These are phyloP conservation scores for Holothuria scabra DNA, from an alignment of 53 echinoderm and acorn worm species.

Conservation along the genomic window DNA sequence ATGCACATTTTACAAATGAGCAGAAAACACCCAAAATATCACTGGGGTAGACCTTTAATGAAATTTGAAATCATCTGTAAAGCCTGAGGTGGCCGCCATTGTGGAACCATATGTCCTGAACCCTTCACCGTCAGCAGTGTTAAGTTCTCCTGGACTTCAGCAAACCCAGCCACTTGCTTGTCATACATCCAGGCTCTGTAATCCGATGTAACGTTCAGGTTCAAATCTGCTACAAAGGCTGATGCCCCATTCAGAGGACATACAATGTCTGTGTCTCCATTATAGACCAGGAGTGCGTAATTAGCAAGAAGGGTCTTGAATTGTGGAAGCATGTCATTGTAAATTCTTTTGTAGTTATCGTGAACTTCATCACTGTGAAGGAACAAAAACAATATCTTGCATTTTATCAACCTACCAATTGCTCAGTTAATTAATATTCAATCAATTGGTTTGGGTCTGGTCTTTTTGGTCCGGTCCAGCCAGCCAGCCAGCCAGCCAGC, in stretches of 20 bases:
- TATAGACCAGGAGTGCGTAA: conserved; percentile 77
- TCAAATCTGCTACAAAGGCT: conserved; percentile 74
- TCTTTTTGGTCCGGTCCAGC: no score
- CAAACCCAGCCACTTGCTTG: conserved; percentile 90
- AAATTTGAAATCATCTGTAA: conserved; percentile 91
- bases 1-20: no score
- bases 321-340: conserved; percentile 62
- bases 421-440: not conserved
- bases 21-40: not conserved
- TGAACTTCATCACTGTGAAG: conserved; percentile 57
- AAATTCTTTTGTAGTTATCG: conserved; percentile 65
- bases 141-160: conserved; percentile 65
- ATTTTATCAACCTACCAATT: not conserved
- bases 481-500: no score
- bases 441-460: no score
- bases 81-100: conserved; percentile 75
- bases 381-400: not conserved
- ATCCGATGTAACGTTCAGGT: conserved; percentile 27
- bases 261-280: conserved; percentile 84
- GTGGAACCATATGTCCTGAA: conserved; percentile 93
- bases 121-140: conserved; percentile 94
- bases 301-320: conserved; percentile 62
- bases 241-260: conserved; percentile 86
- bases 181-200: conserved; percentile 77
- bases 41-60: conserved; percentile 56